Percentiles rank a stretch among this genome's conserved stretches.
These are phyloP conservation scores for Xestia rhomboidea DNA, from an alignment of 2,888 invertebrate species.

Conservation along the genomic window DNA sequence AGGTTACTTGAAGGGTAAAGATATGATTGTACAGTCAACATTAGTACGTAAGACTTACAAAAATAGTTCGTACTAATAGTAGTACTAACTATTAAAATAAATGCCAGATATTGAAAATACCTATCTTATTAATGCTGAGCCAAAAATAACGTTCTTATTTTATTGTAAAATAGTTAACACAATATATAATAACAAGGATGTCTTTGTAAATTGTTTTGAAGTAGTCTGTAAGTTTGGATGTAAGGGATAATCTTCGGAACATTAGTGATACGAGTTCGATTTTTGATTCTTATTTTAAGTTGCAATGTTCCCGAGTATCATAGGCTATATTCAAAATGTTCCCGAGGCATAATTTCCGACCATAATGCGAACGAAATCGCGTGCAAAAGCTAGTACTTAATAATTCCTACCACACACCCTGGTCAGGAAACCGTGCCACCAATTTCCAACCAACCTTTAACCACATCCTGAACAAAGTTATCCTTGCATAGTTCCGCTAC, in stretches of 20 bases:
- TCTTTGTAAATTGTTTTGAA: no score
- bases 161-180: no score
- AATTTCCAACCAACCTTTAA: neutral
- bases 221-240: no score
- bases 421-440: neutral
- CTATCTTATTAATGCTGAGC: no score
- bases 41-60: neutral
- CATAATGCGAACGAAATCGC: neutral
- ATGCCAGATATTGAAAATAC: no score
- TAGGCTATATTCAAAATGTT: neutral
- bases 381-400: neutral
- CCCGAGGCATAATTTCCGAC: neutral
- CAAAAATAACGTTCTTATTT: no score
- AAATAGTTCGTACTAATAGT: neutral
- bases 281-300: neutral
- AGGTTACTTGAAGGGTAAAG: neutral
- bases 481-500: neutral
- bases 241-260: neutral
- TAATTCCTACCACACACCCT: neutral
- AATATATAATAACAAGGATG: no score
- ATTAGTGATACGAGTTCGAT: neutral
- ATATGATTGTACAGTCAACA: neutral
- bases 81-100: no score
- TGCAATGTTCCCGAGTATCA: neutral
- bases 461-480: neutral